Conservation (phyloP, 1,140 invertebrate species). For the Drosophila watanabei region DNA sequence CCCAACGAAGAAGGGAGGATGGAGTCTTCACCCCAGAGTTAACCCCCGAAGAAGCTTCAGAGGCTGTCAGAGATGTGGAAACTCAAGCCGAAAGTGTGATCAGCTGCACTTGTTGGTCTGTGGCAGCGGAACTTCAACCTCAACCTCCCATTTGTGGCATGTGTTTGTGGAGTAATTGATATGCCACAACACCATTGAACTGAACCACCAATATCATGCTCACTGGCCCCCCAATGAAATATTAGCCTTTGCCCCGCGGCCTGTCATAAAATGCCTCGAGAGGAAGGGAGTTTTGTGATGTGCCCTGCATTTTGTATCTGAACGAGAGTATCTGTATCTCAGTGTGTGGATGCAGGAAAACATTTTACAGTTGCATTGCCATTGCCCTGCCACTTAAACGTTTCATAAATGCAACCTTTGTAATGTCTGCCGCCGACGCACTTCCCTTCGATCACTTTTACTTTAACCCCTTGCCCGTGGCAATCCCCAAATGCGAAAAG, state of each 20-base stretch:
- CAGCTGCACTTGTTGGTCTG: slow-evolving; percentile 68
- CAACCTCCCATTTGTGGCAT: slow-evolving; percentile 53
- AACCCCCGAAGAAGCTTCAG: slow-evolving; percentile 56
- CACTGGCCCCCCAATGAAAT: slow-evolving; percentile 66
- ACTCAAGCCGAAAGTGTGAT: slow-evolving; percentile 66
- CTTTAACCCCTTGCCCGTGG: not conserved
- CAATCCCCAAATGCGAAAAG: slow-evolving; percentile 66
- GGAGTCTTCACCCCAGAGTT: slow-evolving; percentile 2
- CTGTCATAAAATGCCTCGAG: slow-evolving; percentile 70
- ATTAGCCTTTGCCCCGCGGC: slow-evolving; percentile 68
- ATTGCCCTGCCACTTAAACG: slow-evolving; percentile 71
- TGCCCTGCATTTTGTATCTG: slow-evolving; percentile 37
- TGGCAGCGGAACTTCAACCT: slow-evolving; percentile 24
- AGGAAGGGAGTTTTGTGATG: slow-evolving; percentile 14
- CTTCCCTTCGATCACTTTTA: slow-evolving; percentile 3
- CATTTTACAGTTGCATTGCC: slow-evolving; percentile 80
- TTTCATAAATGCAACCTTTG: slow-evolving; percentile 84
- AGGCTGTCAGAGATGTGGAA: slow-evolving; percentile 61
- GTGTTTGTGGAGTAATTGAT: slow-evolving; percentile 82
- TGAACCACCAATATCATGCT: slow-evolving; percentile 33
- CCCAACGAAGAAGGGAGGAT: slow-evolving; percentile 8
- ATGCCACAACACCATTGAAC: slow-evolving; percentile 67
- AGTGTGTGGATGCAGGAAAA: slow-evolving; percentile 54
- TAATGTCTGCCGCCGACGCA: slow-evolving; percentile 66
- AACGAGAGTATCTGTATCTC: slow-evolving; percentile 53